phyloP scores from a whole-genome alignment of 2,113 vertebrate species.

The Sciurus niger region DNA sequence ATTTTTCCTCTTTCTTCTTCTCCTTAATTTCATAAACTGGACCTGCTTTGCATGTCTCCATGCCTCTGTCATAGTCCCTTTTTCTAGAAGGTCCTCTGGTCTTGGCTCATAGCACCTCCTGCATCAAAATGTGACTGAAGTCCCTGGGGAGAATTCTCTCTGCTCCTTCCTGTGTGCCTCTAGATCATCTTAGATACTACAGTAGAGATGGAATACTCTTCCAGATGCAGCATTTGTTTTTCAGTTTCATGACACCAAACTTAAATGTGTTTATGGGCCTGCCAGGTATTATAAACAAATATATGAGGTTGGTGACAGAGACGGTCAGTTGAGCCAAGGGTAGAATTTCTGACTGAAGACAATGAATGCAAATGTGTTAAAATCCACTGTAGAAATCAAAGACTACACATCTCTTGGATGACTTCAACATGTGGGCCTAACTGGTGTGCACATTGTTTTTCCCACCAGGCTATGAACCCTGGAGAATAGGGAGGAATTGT shows the following conservation, averaged over 20 bases:
- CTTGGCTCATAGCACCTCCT: background rate
- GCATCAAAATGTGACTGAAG: background rate
- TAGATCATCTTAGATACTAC: background rate
- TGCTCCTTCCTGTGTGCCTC: background rate
- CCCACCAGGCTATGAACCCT: background rate
- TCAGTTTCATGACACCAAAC: background rate
- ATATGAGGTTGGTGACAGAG: background rate
- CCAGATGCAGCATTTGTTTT: background rate
- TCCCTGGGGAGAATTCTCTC: background rate
- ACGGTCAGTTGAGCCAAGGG: background rate
- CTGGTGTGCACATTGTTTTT: background rate
- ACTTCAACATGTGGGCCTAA: background rate
- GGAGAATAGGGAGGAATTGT: background rate
- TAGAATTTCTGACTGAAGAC: slow-evolving; percentile 49
- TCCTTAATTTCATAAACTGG: background rate
- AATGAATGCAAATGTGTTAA: slow-evolving; percentile 12
- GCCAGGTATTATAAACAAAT: background rate
- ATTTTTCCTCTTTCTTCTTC: background rate
- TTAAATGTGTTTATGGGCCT: background rate
- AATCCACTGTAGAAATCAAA: background rate
- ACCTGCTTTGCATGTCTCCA: background rate
- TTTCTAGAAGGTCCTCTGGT: background rate
- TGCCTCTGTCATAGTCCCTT: background rate
- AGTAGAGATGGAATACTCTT: background rate
- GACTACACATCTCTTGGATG: background rate